Percentiles rank a stretch among this genome's conserved stretches.
phyloP scores from a whole-genome alignment of 2,888 invertebrate genomes.

The Thera britannica region DNA sequence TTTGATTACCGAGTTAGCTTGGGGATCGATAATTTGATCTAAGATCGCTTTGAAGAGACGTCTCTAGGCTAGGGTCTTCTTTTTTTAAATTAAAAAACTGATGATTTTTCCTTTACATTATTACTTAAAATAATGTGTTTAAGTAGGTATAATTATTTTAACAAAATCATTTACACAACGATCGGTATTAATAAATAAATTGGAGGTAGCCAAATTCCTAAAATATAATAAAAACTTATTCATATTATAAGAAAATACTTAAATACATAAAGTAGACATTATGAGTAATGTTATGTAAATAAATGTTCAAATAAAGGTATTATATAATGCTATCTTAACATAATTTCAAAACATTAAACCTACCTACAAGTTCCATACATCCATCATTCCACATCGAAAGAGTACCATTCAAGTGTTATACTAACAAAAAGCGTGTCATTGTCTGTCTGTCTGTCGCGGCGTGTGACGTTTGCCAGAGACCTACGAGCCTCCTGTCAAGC shows the following conservation, averaged over 20 bases:
- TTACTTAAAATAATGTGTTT: too few relatives aligned
- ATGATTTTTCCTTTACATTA: too few relatives aligned
- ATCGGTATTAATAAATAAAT: too few relatives aligned
- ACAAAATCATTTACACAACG: too few relatives aligned
- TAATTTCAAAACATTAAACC: constrained; percentile 36
- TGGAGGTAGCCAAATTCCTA: too few relatives aligned
- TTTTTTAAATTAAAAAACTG: too few relatives aligned
- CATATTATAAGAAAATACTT: too few relatives aligned
- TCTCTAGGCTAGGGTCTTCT: not conserved
- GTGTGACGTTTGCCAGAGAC: constrained; percentile 48
- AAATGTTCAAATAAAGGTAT: not conserved
- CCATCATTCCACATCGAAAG: constrained; percentile 41
- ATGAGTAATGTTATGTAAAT: too few relatives aligned
- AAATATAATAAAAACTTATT: too few relatives aligned
- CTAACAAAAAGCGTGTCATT: constrained; percentile 62
- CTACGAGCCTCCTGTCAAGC: constrained; percentile 59
- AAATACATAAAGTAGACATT: too few relatives aligned
- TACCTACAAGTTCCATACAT: constrained; percentile 34
- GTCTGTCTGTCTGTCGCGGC: constrained; percentile 51
- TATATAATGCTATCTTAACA: constrained; percentile 20
- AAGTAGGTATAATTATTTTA: too few relatives aligned
- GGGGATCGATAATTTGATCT: constrained; percentile 29
- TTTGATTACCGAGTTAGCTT: constrained; percentile 55
- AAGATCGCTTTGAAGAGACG: not conserved
- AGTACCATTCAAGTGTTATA: constrained; percentile 51